phyloP scores from a whole-genome alignment of 2,888 invertebrate genomes.

The Polyploca ridens region DNA sequence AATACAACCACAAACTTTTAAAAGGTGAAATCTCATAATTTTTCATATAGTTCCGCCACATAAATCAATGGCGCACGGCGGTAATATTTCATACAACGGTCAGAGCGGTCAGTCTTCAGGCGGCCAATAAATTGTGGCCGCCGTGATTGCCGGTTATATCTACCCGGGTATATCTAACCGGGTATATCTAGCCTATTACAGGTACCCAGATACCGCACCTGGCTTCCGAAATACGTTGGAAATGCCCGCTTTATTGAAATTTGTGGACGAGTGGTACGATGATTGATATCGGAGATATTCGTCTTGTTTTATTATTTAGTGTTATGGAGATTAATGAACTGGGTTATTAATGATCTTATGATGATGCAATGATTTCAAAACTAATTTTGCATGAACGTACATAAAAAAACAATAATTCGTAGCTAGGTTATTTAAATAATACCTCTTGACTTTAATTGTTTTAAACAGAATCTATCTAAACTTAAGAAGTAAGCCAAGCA shows the following conservation, averaged over 20 bases:
- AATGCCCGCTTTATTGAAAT: constrained; percentile 3
- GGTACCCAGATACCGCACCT: constrained; percentile 5
- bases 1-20: background rate
- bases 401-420: too few species aligned
- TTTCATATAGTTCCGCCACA: constrained; percentile 38
- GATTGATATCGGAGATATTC: background rate
- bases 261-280: background rate
- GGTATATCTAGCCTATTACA: background rate
- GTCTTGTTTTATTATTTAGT: background rate
- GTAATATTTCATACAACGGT: constrained; percentile 51
- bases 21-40: constrained; percentile 31
- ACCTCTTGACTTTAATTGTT: too few species aligned
- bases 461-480: too few species aligned
- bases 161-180: background rate
- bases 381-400: too few species aligned
- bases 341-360: too few species aligned
- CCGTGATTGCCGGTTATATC: background rate
- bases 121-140: constrained; percentile 49
- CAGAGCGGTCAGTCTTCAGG: constrained; percentile 48
- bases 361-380: too few species aligned
- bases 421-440: too few species aligned
- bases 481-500: too few species aligned
- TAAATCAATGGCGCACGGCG: constrained; percentile 54
- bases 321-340: background rate
- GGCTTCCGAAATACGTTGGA: background rate